Conservation (phyloP, 2,888 invertebrate species). For the Teleogryllus oceanicus region DNA sequence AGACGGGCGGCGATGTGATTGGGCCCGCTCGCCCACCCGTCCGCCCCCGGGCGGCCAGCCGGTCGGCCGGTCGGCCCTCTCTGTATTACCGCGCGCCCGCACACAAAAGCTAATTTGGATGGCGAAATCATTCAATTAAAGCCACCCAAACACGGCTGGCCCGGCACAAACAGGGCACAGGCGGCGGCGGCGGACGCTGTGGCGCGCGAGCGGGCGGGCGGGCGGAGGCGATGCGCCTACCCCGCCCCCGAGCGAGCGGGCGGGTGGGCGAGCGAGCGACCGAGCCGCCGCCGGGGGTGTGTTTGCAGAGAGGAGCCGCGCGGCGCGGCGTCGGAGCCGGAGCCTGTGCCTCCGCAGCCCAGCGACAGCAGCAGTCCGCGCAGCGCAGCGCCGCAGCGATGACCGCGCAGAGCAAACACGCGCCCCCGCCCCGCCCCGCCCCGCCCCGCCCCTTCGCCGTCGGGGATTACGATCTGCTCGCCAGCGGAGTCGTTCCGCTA, state of each 20-base stretch:
- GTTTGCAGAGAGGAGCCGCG: neutral
- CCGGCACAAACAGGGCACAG: slow-evolving; percentile 34
- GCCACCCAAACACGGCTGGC: slow-evolving; percentile 38
- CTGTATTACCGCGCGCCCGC: slow-evolving; percentile 21
- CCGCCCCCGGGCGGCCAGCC: neutral
- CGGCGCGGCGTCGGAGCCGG: neutral
- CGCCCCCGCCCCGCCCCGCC: neutral
- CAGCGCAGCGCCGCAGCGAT: neutral
- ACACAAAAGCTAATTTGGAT: slow-evolving; percentile 37
- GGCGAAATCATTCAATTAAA: slow-evolving; percentile 40
- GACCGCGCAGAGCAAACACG: slow-evolving; percentile 10
- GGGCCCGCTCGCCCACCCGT: slow-evolving; percentile 12
- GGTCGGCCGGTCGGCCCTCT: neutral
- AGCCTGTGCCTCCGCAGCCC: neutral
- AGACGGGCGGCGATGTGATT: slow-evolving; percentile 19
- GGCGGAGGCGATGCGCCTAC: neutral
- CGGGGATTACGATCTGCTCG: neutral
- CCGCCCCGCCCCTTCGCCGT: neutral
- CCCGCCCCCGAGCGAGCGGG: neutral
- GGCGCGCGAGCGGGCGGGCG: neutral
- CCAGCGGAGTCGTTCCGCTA: no score
- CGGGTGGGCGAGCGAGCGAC: neutral
- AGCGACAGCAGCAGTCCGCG: neutral
- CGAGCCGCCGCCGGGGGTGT: neutral
- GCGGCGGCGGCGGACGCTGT: neutral